Base-by-base conservation (phyloP, 1,140 invertebrate species). In the Aphidius ervi region DNA sequence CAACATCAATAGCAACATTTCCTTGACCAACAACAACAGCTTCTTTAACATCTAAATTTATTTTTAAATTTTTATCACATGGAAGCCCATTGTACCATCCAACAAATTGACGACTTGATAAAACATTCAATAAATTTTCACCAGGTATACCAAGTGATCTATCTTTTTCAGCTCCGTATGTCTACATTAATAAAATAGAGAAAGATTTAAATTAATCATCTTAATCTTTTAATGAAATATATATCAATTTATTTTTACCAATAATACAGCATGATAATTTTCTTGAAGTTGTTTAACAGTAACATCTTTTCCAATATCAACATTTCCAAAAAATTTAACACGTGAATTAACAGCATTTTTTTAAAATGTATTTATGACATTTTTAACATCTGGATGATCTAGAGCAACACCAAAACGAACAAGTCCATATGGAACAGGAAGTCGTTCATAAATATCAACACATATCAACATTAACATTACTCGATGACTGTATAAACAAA, bases 61-160 rank as follows among this genome's bases (percentile, higher is more conserved):
- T 78, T 67, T 85, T 71, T 6, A 94, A 74, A 68, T 88, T 69
- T 67, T 82, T 83, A 69, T 94, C 87, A 64, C 86, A 82, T 4
- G 97, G 97, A 54, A 93, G 72, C 47, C 97, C 97, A 87, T 99
- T 99, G 71, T 99, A 99, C 95, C 95, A 98, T 3, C 94, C 95
- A 37, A 99, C 96, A 83, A 99, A 94, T 64, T 86, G 84, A 63
- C 91, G 82, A 0, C 94, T 96, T 61, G 95, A 92, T 53, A 96
- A 76, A 3, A 98, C 86, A 83, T 95, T 93, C 9, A 75, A 67
- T 52, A 90, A 81, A 71, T 89, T 80, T 85, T 98, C 95, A 71
- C 95, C 94, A 56, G 88, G 86, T 69, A 99, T 91, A 9, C 86
- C 84, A 48, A 99, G 80, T 58, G 78, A 71, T 72, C 84, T 87